Conservation (phyloP, 2,888 invertebrate genomes). For the Alloscopus bannaensis region DNA sequence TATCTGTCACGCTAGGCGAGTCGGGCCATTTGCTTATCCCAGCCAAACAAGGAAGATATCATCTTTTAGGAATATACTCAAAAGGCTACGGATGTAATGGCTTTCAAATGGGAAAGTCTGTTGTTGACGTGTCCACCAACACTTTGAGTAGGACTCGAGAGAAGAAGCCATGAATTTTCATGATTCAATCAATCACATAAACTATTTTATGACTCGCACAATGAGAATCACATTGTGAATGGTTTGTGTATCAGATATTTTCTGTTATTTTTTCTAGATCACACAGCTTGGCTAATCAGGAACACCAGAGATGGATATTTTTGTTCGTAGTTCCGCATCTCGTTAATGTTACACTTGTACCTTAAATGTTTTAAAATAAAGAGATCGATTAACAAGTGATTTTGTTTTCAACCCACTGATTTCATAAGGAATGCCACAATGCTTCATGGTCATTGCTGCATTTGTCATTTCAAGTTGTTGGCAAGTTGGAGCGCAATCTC, state of each 20-base stretch:
- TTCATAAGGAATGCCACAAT: too few species aligned
- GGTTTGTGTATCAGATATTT: too few species aligned
- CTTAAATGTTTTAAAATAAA: not conserved
- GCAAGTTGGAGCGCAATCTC: too few species aligned
- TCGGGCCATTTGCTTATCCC: conserved; percentile 10
- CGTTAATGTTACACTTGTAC: too few species aligned
- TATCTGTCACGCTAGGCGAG: conserved; percentile 29
- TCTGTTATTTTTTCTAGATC: conserved; percentile 21
- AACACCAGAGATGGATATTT: conserved; percentile 50
- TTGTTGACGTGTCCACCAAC: conserved; percentile 49
- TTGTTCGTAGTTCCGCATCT: conserved; percentile 28
- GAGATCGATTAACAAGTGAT: too few species aligned
- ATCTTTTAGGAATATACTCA: conserved; percentile 41
- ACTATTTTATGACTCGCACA: too few species aligned
- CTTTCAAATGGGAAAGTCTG: conserved; percentile 42
- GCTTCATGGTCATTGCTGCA: too few species aligned
- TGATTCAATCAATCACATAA: too few species aligned
- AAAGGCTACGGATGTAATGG: conserved; percentile 58
- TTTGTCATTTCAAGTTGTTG: too few species aligned
- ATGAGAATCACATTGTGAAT: too few species aligned
- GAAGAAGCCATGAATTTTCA: conserved; percentile 56
- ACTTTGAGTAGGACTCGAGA: conserved; percentile 43
- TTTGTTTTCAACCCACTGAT: too few species aligned
- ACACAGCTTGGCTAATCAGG: conserved; percentile 40
- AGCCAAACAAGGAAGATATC: conserved; percentile 12